phyloP scores from a whole-genome alignment of 2,888 invertebrate species.

The Onchidella celtica region DNA sequence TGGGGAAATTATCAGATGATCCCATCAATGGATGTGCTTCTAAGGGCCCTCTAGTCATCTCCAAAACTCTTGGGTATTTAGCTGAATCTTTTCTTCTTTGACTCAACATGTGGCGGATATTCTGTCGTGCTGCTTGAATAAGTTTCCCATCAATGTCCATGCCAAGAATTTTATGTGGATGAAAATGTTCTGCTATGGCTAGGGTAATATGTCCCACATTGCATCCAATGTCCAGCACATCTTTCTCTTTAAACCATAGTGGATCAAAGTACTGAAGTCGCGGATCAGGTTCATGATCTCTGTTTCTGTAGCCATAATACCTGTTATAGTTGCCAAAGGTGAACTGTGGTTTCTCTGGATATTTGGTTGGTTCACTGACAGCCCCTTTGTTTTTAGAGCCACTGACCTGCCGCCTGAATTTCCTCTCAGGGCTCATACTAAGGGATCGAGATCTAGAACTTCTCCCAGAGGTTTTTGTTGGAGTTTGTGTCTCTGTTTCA shows the following conservation, averaged over 20 bases:
- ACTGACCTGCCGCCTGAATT: slow-evolving; percentile 55
- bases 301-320: slow-evolving; percentile 97
- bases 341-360: slow-evolving; percentile 84
- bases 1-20: slow-evolving; percentile 85
- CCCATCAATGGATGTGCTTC: slow-evolving; percentile 78
- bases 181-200: slow-evolving; percentile 91
- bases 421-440: slow-evolving; percentile 58
- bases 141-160: slow-evolving; percentile 96
- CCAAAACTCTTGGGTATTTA: slow-evolving; percentile 93
- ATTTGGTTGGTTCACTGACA: slow-evolving; percentile 51
- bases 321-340: slow-evolving; percentile 98
- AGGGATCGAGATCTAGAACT: slow-evolving; percentile 32
- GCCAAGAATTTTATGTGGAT: slow-evolving; percentile 92
- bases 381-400: slow-evolving; percentile 40
- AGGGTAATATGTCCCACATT: slow-evolving; percentile 98
- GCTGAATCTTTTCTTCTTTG: slow-evolving; percentile 43
- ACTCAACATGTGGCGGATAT: slow-evolving; percentile 86
- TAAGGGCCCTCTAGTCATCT: slow-evolving; percentile 91
- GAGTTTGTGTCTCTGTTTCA: slow-evolving; percentile 45
- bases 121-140: slow-evolving; percentile 88
- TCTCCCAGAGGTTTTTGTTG: slow-evolving; percentile 62
- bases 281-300: slow-evolving; percentile 87
- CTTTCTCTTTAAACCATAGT: slow-evolving; percentile 92
- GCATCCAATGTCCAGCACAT: slow-evolving; percentile 97
- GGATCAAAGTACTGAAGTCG: slow-evolving; percentile 90